A percentile compares a stretch with the other conserved stretches of the same genome.
phyloP scores from a whole-genome alignment of 2,888 invertebrate species.

The Erebia ligea region DNA sequence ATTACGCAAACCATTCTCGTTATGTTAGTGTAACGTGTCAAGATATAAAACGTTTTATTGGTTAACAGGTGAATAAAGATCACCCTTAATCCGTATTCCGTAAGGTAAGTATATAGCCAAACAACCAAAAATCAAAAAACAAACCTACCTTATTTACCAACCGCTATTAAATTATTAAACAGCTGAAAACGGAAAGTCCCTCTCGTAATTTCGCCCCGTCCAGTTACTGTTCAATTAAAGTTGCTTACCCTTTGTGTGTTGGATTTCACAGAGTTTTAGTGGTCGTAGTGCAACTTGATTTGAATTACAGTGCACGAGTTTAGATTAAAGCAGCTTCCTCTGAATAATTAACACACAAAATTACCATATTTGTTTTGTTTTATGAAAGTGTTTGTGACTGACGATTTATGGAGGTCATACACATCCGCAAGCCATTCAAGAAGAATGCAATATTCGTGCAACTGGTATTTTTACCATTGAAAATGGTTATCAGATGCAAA shows the following conservation, averaged over 20 bases:
- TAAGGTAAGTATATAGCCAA: no score
- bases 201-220: slow-evolving; percentile 11
- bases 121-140: background rate
- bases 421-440: no score
- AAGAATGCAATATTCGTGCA: no score
- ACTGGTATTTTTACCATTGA: no score
- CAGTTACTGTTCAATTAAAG: slow-evolving; percentile 6
- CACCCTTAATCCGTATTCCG: no score
- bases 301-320: background rate
- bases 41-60: no score
- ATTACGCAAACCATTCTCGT: no score
- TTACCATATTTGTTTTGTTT: background rate
- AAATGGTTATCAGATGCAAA: no score
- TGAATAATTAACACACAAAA: background rate
- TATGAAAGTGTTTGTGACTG: background rate
- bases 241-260: slow-evolving; percentile 16
- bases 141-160: background rate
- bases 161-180: background rate
- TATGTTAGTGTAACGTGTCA: no score
- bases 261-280: slow-evolving; percentile 5
- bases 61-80: no score
- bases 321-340: background rate
- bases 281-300: background rate
- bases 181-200: background rate
- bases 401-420: background rate